Base-by-base conservation (phyloP, 2,888 invertebrate genomes). In the Platycheirus albimanus region DNA sequence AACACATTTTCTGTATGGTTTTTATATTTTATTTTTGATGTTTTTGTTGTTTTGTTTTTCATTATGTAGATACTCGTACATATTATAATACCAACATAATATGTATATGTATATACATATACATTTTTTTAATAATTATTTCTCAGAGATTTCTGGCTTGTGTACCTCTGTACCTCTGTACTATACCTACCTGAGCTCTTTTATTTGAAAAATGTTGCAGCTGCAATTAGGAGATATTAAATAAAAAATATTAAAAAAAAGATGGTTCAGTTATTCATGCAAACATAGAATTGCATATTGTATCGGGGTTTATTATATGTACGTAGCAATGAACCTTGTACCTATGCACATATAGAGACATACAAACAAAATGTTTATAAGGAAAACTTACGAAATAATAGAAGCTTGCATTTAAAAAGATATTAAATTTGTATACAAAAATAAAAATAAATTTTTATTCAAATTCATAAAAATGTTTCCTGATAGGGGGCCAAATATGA, bases 191-290 rank as follows among this genome's bases (percentile, higher is more conserved):
- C 30, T 33, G 8, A 13, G 11, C 13, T 38, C 41, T 63, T 30
- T 72, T 74, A 67, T 61, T 72, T 56, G 24, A 11, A 71, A 66
- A 76, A 71, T 52, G 66, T 61, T 81, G 66, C 70, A 66, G 66
- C 45, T 81, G 80, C 76, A 81, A 81, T 76, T 71, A 81, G 52
- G 58, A 81, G 56, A 66, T 81, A 81, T 76, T 76, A 81, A 76
- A 81, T 81, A 70, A 76, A 80, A 70, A 69, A 4, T 24, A 33
- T 33, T 1, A 41, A 41, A 20, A 49, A 64, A 66, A 41, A 19
- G 64, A 70, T 45, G 70, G 43, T 70, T 69, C 79, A 74, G 56
- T 80, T 74, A 54, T 49, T 63, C 36, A 72, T 63, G 41, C 54
- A 41, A 47, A 17, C 36, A n/a, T 49, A 49, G 19, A 49, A 30